These are phyloP conservation scores for Heliconius cydno DNA, from an alignment of 2,888 invertebrate genomes.

Conservation along the genomic window DNA sequence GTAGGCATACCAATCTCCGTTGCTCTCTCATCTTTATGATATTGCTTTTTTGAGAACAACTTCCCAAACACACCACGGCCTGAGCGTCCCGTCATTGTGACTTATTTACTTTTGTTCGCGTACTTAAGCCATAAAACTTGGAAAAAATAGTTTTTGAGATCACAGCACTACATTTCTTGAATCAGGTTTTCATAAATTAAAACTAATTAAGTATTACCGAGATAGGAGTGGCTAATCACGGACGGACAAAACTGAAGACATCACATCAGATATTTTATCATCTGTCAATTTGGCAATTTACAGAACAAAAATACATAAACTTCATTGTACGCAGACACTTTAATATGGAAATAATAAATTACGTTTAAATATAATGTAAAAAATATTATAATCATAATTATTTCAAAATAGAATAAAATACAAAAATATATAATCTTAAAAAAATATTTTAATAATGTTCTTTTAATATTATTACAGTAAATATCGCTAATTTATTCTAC, in stretches of 20 bases:
- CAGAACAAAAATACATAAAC: conserved; percentile 35
- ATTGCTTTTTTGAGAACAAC: conserved; percentile 77
- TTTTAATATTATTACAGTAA: neutral
- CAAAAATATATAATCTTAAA: neutral
- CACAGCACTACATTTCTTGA: conserved; percentile 69
- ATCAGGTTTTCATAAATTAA: conserved; percentile 57
- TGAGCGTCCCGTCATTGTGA: conserved; percentile 79
- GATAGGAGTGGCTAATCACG: conserved; percentile 78
- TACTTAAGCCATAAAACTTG: conserved; percentile 48
- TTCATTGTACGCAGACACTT: conserved; percentile 25
- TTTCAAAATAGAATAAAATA: neutral
- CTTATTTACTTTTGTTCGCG: conserved; percentile 54
- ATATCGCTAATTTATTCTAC: neutral
- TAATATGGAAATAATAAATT: neutral
- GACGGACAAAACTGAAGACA: conserved; percentile 65
- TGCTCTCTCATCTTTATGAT: conserved; percentile 78
- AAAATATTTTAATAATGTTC: neutral
- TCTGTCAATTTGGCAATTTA: conserved; percentile 47
- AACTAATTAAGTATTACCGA: conserved; percentile 60
- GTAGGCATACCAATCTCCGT: conserved; percentile 92
- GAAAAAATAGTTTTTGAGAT: conserved; percentile 57
- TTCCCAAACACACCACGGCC: conserved; percentile 79
- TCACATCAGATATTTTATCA: conserved; percentile 47
- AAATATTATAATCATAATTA: neutral
- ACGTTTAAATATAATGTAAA: neutral